Percentiles rank a stretch among this genome's conserved stretches.
These are phyloP conservation scores for Orthosia cruda DNA, from an alignment of 2,888 invertebrate species.

Conservation along the genomic window DNA sequence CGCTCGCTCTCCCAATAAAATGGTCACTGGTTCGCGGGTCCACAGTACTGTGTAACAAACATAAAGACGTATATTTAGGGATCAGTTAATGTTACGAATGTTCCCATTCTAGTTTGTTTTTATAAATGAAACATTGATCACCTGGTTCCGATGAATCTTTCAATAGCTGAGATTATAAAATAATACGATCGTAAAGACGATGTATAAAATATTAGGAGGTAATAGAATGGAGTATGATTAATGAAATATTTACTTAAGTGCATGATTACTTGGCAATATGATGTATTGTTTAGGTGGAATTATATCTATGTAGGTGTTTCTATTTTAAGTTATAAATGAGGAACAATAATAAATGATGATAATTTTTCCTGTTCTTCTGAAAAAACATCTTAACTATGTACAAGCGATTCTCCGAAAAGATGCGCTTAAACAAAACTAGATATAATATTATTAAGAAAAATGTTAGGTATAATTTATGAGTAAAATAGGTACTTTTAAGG, in stretches of 20 bases:
- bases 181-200: constrained; percentile 43
- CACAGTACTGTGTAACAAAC: constrained; percentile 82
- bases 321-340: constrained; percentile 27
- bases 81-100: constrained; percentile 53
- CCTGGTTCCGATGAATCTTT: constrained; percentile 62
- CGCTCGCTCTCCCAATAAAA: constrained; percentile 85
- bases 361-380: neutral
- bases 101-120: constrained; percentile 62
- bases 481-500: constrained; percentile 11
- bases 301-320: neutral
- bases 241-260: constrained; percentile 42
- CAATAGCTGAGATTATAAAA: constrained; percentile 62
- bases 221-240: constrained; percentile 49
- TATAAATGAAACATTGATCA: constrained; percentile 64
- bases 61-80: constrained; percentile 72
- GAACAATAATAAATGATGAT: constrained; percentile 23
- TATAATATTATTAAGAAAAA: constrained; percentile 18
- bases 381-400: constrained; percentile 10
- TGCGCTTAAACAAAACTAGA: too few species aligned
- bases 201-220: constrained; percentile 15
- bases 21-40: constrained; percentile 78
- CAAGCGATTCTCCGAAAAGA: constrained; percentile 21
- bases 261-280: constrained; percentile 39
- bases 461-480: neutral
- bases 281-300: constrained; percentile 28